Evolutionary conservation across 2,113 vertebrate species (phyloP).

Genomic region (Nymphicus hollandicus): DNA sequence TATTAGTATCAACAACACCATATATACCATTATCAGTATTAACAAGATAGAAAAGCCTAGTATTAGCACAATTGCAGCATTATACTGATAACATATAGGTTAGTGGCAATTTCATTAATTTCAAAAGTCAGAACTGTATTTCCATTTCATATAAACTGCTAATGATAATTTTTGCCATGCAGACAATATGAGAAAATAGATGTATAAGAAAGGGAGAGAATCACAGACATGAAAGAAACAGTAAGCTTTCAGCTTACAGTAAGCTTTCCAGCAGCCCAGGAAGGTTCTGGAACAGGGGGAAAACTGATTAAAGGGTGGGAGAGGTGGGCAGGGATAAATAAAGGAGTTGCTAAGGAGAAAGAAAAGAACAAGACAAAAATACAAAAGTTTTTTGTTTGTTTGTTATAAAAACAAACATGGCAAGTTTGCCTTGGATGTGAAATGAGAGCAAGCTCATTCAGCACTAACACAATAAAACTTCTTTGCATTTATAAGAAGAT

Average conservation of each 20-base stretch:
- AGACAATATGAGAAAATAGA: not conserved
- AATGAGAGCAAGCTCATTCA: not conserved
- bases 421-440: not conserved
- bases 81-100: not conserved
- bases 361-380: slow-evolving; percentile 12
- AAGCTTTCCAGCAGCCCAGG: not conserved
- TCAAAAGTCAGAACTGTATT: not conserved
- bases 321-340: not conserved
- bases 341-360: not conserved
- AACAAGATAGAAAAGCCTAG: not conserved
- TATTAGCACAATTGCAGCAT: not conserved
- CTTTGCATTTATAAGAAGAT: not conserved
- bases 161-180: not conserved
- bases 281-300: not conserved
- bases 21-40: not conserved
- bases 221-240: not conserved
- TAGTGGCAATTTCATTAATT: not conserved
- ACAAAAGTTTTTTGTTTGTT: not conserved
- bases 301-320: not conserved
- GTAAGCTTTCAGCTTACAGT: not conserved
- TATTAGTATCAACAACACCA: not conserved
- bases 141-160: not conserved
- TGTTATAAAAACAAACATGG: not conserved
- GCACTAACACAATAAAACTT: not conserved
- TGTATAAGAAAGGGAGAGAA: not conserved